Base-by-base conservation (phyloP, 2,113 vertebrate species). In the Synodontis membranacea region DNA sequence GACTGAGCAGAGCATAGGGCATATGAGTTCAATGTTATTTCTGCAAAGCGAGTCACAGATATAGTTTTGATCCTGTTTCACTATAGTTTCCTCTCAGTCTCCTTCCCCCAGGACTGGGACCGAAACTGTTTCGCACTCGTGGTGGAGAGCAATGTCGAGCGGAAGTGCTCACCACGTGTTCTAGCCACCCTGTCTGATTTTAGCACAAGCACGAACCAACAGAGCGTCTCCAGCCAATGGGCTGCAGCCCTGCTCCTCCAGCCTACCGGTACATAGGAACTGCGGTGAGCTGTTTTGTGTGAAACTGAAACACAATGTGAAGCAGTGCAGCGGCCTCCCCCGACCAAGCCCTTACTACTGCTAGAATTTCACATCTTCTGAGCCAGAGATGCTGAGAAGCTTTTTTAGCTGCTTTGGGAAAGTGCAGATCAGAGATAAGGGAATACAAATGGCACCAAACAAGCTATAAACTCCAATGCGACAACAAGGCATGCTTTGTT, bases 161-260 rank as follows among this genome's bases (percentile, higher is more conserved):
- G 90, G 91, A 92, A 92, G 88, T 78, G 31, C 80, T 83, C 76
- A 87, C 88, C 88, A 79, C 84, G 85, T 87, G 86, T 62, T 87
- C 88, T 70, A 21, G 76, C 50, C 58, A 52, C 88, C 75, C 56
- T 68, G 86, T 89, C 89, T 91, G 86, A 90, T 92, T 92, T 91
- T 91, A 92, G 91, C 88, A 89, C 78, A 92, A 88, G 87, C 90
- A 91, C 89, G 88, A 91, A 90, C 90, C 89, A 89, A 79, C 82
- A 76, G 72, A 39, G 42, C 7, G 56, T 62, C 79, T 80, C 52
- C 70, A 90, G 87, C 91, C 90, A 92, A 90, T 91, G 50, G 82
- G 88, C 85, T 92, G 89, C 89, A 82, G 86, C 78, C 19, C 25
- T 86, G 86, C 85, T 88, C 66, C 86, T 83, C 31, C 84, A 83